Evolutionary conservation across 2,113 vertebrate genomes (phyloP), one percentile per base, ranked within the genome.

Genomic region (Ammodytes marinus): DNA sequence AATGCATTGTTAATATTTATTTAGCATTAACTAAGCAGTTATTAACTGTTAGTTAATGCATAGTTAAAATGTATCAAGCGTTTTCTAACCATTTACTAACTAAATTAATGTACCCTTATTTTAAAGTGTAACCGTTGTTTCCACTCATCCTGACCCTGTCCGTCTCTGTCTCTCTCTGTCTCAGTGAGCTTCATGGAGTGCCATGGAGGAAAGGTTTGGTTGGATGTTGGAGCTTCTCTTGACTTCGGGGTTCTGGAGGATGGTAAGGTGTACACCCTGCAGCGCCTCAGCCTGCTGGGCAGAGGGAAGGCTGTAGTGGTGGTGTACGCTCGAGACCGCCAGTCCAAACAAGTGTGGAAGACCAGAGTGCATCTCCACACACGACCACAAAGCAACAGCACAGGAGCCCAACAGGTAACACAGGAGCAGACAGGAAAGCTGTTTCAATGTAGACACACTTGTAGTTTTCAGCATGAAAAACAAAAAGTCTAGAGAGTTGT

Each of bases 181-280:
- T 7, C 91, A 99, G 98, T 97, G 94, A 96, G 92, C 35, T 99
- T 99, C 89, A 92, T 19, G 84, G 97, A 95, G 86, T 99, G 98
- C 67, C 93, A 95, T 60, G 86, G 82, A 63, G 95, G 94, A 46
- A 95, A 91, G 69, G 96, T 98, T 65, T 93, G 86, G 71, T 96
- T 97, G 60, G 94, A 96, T 81, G 96, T 94, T 72, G 96, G 94
- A 0, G 94, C 96, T 47, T 92, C 96, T 0, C 93, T 92, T 7
- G 95, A 96, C 58, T 98, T 98, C 87, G 90, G 95, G 85, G 96
- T 99, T 81, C 95, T 91, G 46, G 94, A 95, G n/a, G 95, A 96
- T 0, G 98, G 98, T 12, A 92, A 94, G 10, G 93, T 98, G 39
- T 96, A 95, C 9, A 93, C 96, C 1, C 90, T 95, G 27, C 93